Conservation (phyloP, 1,140 invertebrate species). For the Eciton burchellii region DNA sequence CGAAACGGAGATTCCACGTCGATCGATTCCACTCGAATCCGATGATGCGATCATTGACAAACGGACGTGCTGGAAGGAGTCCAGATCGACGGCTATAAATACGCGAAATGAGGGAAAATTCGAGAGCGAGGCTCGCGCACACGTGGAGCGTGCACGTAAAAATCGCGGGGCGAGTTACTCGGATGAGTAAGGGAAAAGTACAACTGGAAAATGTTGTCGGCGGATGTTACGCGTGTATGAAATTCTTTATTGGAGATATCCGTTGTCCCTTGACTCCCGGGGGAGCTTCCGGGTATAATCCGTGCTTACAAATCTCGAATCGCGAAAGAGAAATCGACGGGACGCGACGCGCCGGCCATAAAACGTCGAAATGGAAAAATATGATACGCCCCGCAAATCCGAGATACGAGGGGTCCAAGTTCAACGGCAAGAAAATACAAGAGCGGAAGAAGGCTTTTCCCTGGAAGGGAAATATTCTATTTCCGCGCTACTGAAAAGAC, state of each 20-base stretch:
- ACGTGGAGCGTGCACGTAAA: not conserved
- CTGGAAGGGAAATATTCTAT: slow-evolving; percentile 19
- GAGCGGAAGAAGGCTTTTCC: slow-evolving; percentile 9
- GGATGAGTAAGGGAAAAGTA: not conserved
- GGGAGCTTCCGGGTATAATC: slow-evolving; percentile 4
- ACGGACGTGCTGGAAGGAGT: slow-evolving; percentile 48
- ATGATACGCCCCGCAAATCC: slow-evolving; percentile 41
- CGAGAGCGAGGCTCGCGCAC: not conserved
- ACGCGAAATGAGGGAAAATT: slow-evolving; percentile 20
- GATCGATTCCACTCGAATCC: slow-evolving; percentile 45
- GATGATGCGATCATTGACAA: slow-evolving; percentile 33
- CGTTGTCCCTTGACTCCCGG: not conserved
- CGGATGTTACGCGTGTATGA: not conserved
- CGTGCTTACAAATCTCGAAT: slow-evolving; percentile 56
- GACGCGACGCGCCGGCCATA: slow-evolving; percentile 35
- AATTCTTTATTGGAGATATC: slow-evolving; percentile 17
- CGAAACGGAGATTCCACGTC: slow-evolving; percentile 37
- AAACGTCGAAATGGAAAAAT: slow-evolving; percentile 52
- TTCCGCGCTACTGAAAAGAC: slow-evolving; percentile 1
- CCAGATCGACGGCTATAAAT: slow-evolving; percentile 57
- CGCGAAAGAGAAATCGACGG: slow-evolving; percentile 52
- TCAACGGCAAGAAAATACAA: slow-evolving; percentile 22
- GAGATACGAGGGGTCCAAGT: slow-evolving; percentile 35
- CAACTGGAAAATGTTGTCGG: not conserved
- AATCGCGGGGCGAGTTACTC: not conserved